These are phyloP conservation scores for Megaceryle torquata DNA, from an alignment of 2,113 vertebrate genomes.

Conservation along the genomic window DNA sequence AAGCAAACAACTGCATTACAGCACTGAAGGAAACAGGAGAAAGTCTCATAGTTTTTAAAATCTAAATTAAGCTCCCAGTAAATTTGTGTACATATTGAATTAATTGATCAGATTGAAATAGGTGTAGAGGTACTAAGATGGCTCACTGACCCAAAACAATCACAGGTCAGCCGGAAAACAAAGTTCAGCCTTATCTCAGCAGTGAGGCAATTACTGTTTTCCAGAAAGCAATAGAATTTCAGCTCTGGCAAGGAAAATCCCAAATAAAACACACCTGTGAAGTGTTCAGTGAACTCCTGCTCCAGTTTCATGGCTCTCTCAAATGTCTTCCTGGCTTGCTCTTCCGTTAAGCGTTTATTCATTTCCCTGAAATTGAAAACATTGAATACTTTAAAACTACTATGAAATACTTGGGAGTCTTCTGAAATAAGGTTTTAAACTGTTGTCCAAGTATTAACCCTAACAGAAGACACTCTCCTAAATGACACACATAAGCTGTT, in stretches of 20 bases:
- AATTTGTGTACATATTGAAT: not conserved
- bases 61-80: not conserved
- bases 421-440: not conserved
- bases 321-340: slow-evolving; percentile 93
- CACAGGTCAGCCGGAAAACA: not conserved
- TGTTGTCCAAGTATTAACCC: not conserved
- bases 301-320: slow-evolving; percentile 96
- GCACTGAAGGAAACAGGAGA: not conserved
- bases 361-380: slow-evolving; percentile 85
- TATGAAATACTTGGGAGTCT: not conserved
- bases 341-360: slow-evolving; percentile 95
- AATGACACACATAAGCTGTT: not conserved
- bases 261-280: slow-evolving; percentile 85
- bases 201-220: not conserved
- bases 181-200: not conserved
- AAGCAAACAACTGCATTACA: not conserved
- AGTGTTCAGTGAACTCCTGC: slow-evolving; percentile 97
- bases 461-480: not conserved
- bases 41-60: not conserved
- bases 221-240: not conserved
- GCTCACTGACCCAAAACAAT: not conserved
- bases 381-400: not conserved
- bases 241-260: not conserved
- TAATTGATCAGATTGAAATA: not conserved
- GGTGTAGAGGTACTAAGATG: not conserved